Evolutionary conservation across 2,797 vertebrate genomes (phyloP).

Genomic region (Amblyraja radiata): DNA sequence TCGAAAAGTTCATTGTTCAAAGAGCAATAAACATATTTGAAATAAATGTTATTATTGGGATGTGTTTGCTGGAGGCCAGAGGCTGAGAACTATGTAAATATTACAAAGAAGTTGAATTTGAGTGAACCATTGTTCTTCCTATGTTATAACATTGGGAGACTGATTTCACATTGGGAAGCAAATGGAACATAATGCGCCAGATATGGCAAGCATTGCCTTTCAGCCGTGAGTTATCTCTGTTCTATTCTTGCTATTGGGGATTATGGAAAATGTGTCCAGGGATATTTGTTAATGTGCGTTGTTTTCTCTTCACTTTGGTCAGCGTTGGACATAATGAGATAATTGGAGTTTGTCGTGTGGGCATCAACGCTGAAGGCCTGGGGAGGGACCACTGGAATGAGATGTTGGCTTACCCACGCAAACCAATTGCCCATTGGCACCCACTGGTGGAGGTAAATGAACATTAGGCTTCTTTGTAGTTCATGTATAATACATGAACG

Average conservation of each 20-base stretch:
- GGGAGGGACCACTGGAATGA: conserved; percentile 98
- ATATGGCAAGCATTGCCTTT: not conserved
- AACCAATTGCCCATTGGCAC: conserved; percentile 98
- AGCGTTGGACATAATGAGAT: conserved; percentile 98
- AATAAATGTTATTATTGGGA: too few species aligned
- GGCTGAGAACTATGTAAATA: too few species aligned
- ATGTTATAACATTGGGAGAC: too few species aligned
- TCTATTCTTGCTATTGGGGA: not conserved
- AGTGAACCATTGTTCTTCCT: not conserved
- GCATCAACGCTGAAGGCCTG: conserved; percentile 78
- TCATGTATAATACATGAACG: not conserved
- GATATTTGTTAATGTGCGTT: not conserved
- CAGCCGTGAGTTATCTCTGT: not conserved
- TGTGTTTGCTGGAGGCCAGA: too few species aligned
- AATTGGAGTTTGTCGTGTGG: conserved; percentile 87
- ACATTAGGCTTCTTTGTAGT: not conserved
- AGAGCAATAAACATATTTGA: too few species aligned
- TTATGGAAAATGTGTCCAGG: not conserved
- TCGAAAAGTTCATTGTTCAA: too few species aligned
- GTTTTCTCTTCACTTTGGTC: conserved; percentile 35
- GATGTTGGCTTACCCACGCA: conserved; percentile 92
- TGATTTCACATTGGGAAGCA: not conserved
- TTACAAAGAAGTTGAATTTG: too few species aligned
- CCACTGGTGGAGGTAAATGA: conserved; percentile 89
- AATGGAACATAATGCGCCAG: not conserved